A percentile compares a stretch with the other conserved stretches of the same genome.
Evolutionary conservation across 2,113 vertebrate genomes (phyloP).

Genomic region (Austrofundulus limnaeus): DNA sequence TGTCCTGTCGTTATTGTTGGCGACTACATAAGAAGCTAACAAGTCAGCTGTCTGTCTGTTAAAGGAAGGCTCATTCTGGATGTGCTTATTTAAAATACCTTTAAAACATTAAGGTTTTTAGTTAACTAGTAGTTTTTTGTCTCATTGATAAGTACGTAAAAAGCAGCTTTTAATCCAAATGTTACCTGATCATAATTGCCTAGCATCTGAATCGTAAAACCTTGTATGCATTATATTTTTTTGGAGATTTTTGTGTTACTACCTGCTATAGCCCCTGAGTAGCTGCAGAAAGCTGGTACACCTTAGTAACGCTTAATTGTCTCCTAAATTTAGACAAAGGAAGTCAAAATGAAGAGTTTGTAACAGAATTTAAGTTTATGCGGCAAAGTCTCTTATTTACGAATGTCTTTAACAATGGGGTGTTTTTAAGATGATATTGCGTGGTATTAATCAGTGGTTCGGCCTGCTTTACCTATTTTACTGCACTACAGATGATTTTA

Average conservation of each 20-base stretch:
- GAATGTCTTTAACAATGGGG: neutral
- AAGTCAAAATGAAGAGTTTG: neutral
- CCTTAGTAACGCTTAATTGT: conserved; percentile 15
- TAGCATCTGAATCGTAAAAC: neutral
- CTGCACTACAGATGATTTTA: conserved; percentile 52
- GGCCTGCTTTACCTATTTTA: conserved; percentile 30
- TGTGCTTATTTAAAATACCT: conserved; percentile 14
- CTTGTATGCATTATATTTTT: too few species aligned
- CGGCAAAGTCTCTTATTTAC: conserved; percentile 3
- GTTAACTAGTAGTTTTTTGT: conserved; percentile 13
- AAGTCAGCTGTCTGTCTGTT: conserved; percentile 5
- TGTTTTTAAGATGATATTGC: conserved; percentile 30
- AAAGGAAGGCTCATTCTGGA: conserved; percentile 2
- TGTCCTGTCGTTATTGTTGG: neutral
- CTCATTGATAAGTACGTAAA: conserved; percentile 7
- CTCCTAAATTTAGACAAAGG: conserved; percentile 5
- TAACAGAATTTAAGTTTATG: neutral
- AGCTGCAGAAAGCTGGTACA: neutral
- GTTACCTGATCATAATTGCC: conserved; percentile 1
- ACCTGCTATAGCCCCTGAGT: conserved; percentile 5
- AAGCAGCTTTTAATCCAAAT: conserved; percentile 50
- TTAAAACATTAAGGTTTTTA: conserved; percentile 48
- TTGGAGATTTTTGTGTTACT: neutral
- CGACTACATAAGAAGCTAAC: neutral
- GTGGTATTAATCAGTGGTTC: conserved; percentile 15